Evolutionary conservation across 1,140 invertebrate species (phyloP).

Genomic region (Belonocnema kinseyi): DNA sequence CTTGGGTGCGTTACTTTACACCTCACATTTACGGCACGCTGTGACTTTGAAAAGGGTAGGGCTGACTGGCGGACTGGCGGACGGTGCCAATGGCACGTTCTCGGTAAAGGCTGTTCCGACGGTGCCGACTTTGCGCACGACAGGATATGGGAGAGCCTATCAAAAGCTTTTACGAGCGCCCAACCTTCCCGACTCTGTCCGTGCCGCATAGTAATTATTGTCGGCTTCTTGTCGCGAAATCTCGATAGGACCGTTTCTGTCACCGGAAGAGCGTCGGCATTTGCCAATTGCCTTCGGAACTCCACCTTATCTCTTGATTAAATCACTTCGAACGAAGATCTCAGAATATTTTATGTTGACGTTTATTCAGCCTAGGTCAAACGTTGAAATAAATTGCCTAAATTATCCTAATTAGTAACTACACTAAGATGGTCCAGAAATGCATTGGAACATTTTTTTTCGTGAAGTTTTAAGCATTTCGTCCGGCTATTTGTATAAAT

Average conservation of each 20-base stretch:
- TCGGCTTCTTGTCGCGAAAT: conserved; percentile 26
- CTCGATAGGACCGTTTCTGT: conserved; percentile 5
- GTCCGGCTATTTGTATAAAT: no score
- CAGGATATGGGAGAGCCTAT: conserved; percentile 29
- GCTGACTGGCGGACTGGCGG: not conserved
- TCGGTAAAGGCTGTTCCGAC: conserved; percentile 16
- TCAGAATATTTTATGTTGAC: not conserved
- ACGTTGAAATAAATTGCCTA: no score
- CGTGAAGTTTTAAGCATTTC: no score
- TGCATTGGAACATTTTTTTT: no score
- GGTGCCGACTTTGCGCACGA: conserved; percentile 7
- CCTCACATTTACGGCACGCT: not conserved
- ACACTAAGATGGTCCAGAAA: no score
- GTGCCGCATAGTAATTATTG: conserved; percentile 30
- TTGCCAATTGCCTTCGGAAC: conserved; percentile 23
- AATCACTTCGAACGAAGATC: conserved; percentile 14
- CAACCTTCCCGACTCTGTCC: conserved; percentile 21
- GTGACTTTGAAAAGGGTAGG: conserved; percentile 24
- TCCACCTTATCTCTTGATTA: conserved; percentile 14
- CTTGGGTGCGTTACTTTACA: conserved; percentile 16
- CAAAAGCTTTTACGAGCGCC: conserved; percentile 29
- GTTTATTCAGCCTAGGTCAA: no score
- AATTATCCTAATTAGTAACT: no score
- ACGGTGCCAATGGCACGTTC: conserved; percentile 1
- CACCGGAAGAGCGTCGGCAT: conserved; percentile 7